These are phyloP conservation scores for Eupsittula cactorum DNA, from an alignment of 2,113 vertebrate species.

Conservation along the genomic window DNA sequence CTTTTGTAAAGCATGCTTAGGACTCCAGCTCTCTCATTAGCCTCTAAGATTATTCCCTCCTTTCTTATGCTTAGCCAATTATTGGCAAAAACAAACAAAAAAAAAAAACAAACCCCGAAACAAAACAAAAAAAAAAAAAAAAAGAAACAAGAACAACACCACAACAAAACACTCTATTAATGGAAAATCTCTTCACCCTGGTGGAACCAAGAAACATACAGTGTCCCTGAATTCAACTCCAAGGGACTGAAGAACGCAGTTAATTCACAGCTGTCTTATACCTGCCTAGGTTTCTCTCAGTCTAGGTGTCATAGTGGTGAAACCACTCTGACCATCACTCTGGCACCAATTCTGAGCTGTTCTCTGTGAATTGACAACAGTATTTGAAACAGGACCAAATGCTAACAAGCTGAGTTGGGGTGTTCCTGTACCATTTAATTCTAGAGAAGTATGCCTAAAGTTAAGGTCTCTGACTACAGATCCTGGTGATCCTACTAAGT, in stretches of 20 bases:
- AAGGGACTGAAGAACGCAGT: not conserved
- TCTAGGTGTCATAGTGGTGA: not conserved
- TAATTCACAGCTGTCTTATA: not conserved
- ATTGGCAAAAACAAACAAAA: not conserved
- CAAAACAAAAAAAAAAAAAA: not conserved
- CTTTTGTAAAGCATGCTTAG: not conserved
- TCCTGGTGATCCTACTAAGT: not conserved
- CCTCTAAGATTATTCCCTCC: not conserved
- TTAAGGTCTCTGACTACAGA: not conserved
- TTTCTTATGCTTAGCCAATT: not conserved
- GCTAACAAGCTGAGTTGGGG: not conserved
- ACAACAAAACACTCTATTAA: not conserved
- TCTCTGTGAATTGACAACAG: not conserved
- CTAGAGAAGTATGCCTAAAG: not conserved
- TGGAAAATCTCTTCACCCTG: not conserved
- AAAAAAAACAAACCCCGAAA: not conserved
- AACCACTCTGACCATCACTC: not conserved
- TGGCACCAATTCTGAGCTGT: not conserved
- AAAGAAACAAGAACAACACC: not conserved
- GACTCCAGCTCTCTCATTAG: not conserved
- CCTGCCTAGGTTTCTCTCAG: not conserved
- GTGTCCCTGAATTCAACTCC: not conserved
- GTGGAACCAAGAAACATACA: not conserved
- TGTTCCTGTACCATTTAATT: not conserved
- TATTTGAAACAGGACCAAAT: not conserved